phyloP scores from a whole-genome alignment of 2,113 vertebrate genomes.

The Pyrgilauda ruficollis region DNA sequence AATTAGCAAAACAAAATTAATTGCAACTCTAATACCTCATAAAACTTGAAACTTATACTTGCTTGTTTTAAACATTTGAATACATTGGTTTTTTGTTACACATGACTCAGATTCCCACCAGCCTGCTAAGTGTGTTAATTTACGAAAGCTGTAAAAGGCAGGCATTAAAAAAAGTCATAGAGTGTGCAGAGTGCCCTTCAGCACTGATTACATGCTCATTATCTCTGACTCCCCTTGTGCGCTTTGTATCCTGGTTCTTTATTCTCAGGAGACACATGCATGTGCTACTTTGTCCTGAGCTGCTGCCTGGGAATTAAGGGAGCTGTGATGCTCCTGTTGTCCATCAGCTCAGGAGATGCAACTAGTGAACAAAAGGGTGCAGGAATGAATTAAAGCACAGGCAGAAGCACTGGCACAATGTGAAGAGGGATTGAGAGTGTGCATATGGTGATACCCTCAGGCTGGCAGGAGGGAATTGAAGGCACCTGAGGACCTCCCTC shows the following conservation, averaged over 20 bases:
- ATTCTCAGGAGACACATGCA: background rate
- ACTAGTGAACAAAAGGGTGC: background rate
- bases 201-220: background rate
- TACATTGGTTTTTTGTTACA: background rate
- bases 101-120: background rate
- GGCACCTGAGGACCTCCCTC: background rate
- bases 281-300: background rate
- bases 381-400: background rate
- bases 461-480: background rate
- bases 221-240: background rate
- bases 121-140: background rate
- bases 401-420: background rate
- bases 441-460: background rate
- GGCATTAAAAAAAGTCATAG: background rate
- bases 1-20: background rate
- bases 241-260: background rate
- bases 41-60: background rate
- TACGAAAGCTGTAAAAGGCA: background rate
- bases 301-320: background rate
- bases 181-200: background rate
- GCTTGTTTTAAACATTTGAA: background rate
- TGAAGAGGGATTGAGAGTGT: background rate
- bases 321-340: background rate
- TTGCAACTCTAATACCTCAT: background rate
- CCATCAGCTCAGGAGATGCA: background rate